These are phyloP conservation scores for Hypselothyrea guttata DNA, from an alignment of 2,888 invertebrate genomes.

Conservation along the genomic window DNA sequence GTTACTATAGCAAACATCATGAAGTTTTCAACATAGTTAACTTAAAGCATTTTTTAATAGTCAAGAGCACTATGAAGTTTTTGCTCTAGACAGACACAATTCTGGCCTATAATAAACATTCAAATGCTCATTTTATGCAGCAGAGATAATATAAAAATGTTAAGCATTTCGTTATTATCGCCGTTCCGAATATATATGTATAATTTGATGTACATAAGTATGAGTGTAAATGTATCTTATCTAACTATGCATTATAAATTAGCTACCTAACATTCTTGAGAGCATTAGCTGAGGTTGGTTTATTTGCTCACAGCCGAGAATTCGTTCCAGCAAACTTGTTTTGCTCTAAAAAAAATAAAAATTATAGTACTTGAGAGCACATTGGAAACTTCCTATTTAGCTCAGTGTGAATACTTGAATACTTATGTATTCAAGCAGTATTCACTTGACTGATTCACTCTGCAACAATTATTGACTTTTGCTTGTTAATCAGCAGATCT, in stretches of 20 bases:
- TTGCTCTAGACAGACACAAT: neutral
- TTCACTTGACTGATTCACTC: slow-evolving; percentile 33
- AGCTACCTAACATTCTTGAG: slow-evolving; percentile 26
- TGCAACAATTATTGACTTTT: slow-evolving; percentile 22
- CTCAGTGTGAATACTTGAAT: neutral
- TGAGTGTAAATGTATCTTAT: slow-evolving; percentile 43
- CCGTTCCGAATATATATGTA: slow-evolving; percentile 4
- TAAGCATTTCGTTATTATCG: slow-evolving; percentile 35
- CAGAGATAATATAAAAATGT: slow-evolving; percentile 14
- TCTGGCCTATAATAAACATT: neutral
- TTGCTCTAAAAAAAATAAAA: slow-evolving; percentile 2
- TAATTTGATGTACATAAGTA: neutral
- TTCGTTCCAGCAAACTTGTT: slow-evolving; percentile 21
- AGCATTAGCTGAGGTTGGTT: slow-evolving; percentile 11
- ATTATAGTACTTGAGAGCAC: slow-evolving; percentile 3
- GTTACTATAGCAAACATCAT: too few species aligned
- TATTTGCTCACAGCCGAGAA: slow-evolving; percentile 12
- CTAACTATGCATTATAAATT: slow-evolving; percentile 26
- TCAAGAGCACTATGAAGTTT: too few species aligned
- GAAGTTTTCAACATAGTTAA: too few species aligned
- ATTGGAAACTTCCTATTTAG: slow-evolving; percentile 7
- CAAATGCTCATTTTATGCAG: slow-evolving; percentile 1
- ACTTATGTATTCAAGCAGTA: slow-evolving; percentile 5
- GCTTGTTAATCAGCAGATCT: slow-evolving; percentile 62
- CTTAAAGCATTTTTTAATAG: too few species aligned